Evolutionary conservation across 2,888 invertebrate species (phyloP).

Genomic region (Mimas tiliae): DNA sequence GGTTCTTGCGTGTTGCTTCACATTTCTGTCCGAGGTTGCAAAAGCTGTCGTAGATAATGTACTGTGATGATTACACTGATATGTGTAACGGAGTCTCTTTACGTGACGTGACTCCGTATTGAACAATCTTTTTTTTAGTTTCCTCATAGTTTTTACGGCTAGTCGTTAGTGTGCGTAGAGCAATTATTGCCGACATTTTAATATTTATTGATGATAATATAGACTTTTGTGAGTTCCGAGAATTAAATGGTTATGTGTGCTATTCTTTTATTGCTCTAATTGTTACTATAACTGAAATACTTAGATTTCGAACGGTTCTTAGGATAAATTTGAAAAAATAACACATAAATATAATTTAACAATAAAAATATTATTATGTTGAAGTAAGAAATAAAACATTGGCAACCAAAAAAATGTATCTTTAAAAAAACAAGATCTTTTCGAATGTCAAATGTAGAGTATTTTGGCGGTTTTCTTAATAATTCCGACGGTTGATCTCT

Average conservation of each 20-base stretch:
- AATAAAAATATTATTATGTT: too few relatives aligned
- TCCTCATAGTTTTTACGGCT: constrained; percentile 41
- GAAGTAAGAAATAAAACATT: too few relatives aligned
- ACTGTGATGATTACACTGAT: constrained; percentile 66
- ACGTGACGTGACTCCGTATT: constrained; percentile 55
- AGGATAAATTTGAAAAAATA: neutral
- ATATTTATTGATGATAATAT: constrained; percentile 22
- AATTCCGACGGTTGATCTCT: too few relatives aligned
- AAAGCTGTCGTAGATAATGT: constrained; percentile 72
- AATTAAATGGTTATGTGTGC: constrained; percentile 40
- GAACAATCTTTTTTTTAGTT: constrained; percentile 42
- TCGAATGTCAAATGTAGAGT: too few relatives aligned
- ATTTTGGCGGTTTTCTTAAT: too few relatives aligned
- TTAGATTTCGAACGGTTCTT: neutral
- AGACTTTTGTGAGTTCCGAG: constrained; percentile 42
- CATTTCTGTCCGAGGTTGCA: constrained; percentile 66
- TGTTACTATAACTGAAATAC: neutral
- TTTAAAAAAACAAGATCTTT: too few relatives aligned
- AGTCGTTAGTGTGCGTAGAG: constrained; percentile 40
- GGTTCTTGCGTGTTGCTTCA: constrained; percentile 65
- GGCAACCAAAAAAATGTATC: too few relatives aligned
- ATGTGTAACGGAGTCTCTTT: constrained; percentile 73
- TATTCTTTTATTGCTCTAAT: constrained; percentile 10
- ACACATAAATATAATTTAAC: too few relatives aligned
- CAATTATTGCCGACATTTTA: constrained; percentile 21